A percentile compares a stretch with the other conserved stretches of the same genome.
Conservation (phyloP, 2,888 invertebrate genomes). For the Zelleria hepariella region DNA sequence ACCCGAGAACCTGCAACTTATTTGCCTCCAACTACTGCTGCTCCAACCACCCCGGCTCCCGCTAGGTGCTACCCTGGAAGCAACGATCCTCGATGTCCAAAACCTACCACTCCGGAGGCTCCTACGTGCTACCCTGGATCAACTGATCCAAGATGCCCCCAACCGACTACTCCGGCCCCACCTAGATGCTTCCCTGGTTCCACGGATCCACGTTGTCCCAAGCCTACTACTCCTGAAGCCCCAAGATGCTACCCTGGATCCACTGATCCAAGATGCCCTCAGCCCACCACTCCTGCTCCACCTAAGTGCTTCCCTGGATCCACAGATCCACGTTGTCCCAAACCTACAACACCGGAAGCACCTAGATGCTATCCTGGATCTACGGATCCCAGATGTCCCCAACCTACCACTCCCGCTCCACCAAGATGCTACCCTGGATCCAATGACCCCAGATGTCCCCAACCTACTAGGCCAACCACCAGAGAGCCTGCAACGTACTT, state of each 20-base stretch:
- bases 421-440: slow-evolving; percentile 15
- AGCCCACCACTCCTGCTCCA: slow-evolving; percentile 14
- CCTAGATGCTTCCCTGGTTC: slow-evolving; percentile 25
- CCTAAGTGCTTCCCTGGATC: slow-evolving; percentile 20
- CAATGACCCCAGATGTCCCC: slow-evolving; percentile 32
- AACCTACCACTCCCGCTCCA: slow-evolving; percentile 27
- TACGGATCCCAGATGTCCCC: slow-evolving; percentile 23
- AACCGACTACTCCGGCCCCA: slow-evolving; percentile 18
- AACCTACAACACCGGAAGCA: slow-evolving; percentile 15
- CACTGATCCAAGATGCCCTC: slow-evolving; percentile 16
- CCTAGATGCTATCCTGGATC: slow-evolving; percentile 27
- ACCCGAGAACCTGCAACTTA: slow-evolving; percentile 27
- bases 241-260: slow-evolving; percentile 19
- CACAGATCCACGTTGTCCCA: slow-evolving; percentile 27
- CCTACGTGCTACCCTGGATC: slow-evolving; percentile 34
- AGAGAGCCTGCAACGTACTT: slow-evolving; percentile 28
- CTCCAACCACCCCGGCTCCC: slow-evolving; percentile 14
- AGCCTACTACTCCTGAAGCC: slow-evolving; percentile 17
- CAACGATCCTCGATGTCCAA: slow-evolving; percentile 18
- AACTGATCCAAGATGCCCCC: slow-evolving; percentile 22
- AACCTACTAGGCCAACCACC: slow-evolving; percentile 27
- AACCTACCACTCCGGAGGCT: slow-evolving; percentile 16
- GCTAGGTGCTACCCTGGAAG: slow-evolving; percentile 34
- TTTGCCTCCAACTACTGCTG: slow-evolving; percentile 21
- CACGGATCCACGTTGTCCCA: slow-evolving; percentile 31